These are phyloP conservation scores for Nudaria mundana DNA, from an alignment of 2,888 invertebrate species.

Conservation along the genomic window DNA sequence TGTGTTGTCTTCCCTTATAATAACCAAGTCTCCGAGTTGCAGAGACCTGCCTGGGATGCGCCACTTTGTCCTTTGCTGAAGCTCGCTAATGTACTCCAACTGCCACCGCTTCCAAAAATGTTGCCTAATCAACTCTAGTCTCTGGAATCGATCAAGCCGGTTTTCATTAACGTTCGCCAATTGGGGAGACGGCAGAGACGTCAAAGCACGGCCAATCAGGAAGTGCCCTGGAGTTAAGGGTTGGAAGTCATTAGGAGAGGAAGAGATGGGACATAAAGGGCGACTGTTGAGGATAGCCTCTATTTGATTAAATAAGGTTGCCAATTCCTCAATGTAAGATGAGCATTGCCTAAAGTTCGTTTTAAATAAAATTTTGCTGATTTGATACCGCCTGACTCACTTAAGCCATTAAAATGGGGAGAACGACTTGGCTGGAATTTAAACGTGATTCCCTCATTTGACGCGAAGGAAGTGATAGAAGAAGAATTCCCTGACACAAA, in stretches of 20 bases:
- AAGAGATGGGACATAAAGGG: not conserved
- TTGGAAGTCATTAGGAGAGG: not conserved
- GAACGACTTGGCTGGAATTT: not conserved
- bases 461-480: not conserved
- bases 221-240: not conserved
- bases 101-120: not conserved
- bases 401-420: not conserved
- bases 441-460: not conserved
- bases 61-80: not conserved
- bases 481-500: not conserved
- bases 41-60: not conserved
- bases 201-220: not conserved
- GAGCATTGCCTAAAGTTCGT: not conserved
- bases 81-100: not conserved
- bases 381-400: not conserved
- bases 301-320: not conserved
- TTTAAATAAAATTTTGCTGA: not conserved
- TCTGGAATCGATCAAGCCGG: not conserved
- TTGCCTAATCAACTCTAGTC: not conserved
- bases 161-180: not conserved
- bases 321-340: not conserved
- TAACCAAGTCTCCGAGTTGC: conserved; percentile 1
- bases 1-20: not conserved
- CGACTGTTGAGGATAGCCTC: not conserved
- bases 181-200: not conserved